A percentile compares a stretch with the other conserved stretches of the same genome.
phyloP scores from a whole-genome alignment of 2,113 vertebrate species.

The Miniopterus natalensis region DNA sequence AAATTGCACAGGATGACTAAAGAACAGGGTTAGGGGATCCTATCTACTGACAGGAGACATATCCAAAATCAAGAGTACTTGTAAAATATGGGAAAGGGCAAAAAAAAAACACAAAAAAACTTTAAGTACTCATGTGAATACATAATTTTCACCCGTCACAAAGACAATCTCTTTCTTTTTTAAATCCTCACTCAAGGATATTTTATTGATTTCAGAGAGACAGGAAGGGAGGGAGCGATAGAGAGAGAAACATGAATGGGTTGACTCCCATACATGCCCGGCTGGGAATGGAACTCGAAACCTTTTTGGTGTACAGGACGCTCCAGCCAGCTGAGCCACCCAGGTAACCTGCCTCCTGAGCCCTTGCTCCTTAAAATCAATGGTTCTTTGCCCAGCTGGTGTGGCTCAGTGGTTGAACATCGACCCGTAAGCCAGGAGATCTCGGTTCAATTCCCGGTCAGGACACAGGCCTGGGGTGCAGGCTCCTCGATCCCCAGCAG shows the following conservation, averaged over 20 bases:
- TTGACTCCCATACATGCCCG: not conserved
- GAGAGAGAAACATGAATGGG: not conserved
- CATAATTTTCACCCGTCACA: not conserved
- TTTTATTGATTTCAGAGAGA: not conserved
- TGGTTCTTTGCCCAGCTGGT: no score
- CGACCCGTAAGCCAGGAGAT: no score
- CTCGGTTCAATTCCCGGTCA: no score
- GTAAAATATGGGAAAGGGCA: not conserved
- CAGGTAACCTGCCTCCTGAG: not conserved
- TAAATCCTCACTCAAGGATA: not conserved
- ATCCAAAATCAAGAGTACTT: not conserved
- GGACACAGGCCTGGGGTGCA: no score
- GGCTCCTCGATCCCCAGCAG: no score
- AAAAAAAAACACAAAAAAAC: not conserved
- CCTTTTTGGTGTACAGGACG: not conserved
- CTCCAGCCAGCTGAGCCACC: not conserved
- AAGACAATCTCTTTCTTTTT: not conserved
- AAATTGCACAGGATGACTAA: not conserved
- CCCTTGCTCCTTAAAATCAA: no score
- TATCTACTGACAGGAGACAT: not conserved
- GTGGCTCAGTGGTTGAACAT: no score
- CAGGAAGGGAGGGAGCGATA: no score
- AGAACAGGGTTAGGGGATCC: not conserved
- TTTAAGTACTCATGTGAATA: not conserved
- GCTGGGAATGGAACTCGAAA: not conserved